phyloP scores from a whole-genome alignment of 2,797 vertebrate species.

The Darevskia mixta region DNA sequence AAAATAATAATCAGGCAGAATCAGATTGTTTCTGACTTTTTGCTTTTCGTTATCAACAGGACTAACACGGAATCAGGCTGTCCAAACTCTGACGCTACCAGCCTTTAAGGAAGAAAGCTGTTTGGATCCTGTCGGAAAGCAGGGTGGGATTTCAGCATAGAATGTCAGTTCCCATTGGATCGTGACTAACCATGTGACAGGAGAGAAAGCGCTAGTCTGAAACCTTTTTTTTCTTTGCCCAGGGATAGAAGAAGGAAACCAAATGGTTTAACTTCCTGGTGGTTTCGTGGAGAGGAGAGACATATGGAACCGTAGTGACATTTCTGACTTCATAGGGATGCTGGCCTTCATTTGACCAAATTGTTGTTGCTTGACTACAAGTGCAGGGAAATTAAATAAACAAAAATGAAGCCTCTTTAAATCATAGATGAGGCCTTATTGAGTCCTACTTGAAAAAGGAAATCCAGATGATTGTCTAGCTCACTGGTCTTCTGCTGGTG shows the following conservation, averaged over 20 bases:
- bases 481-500: neutral
- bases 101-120: neutral
- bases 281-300: neutral
- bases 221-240: neutral
- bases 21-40: neutral
- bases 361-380: neutral
- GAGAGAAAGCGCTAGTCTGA: neutral
- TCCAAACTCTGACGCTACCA: neutral
- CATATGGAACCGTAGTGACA: neutral
- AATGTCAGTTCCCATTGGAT: neutral
- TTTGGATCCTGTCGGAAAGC: neutral
- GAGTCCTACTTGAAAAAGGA: neutral
- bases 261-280: conserved; percentile 9
- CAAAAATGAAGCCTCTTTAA: conserved; percentile 3
- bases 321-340: neutral
- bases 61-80: neutral
- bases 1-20: neutral
- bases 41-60: neutral
- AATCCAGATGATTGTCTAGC: neutral
- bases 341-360: neutral
- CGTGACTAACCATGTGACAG: too few relatives aligned
- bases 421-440: neutral
- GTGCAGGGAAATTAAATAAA: conserved; percentile 22
- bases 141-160: neutral
- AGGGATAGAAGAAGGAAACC: neutral